Base-by-base conservation (phyloP, 2,888 invertebrate species). In the Cancer borealis region DNA sequence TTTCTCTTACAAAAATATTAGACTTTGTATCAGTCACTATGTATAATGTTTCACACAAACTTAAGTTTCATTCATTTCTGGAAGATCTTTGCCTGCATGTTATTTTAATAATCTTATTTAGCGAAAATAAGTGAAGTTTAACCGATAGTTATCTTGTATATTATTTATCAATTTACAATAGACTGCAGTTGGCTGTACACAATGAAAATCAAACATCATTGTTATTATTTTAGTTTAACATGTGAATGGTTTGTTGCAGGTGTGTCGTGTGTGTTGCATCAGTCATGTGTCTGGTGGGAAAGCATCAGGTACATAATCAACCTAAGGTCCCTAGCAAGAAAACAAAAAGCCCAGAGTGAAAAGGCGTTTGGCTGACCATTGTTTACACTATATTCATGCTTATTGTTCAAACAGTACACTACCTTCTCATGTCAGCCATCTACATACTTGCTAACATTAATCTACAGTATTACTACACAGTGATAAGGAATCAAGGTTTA, bases 291-390 rank as follows among this genome's bases (percentile, higher is more conserved):
- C 84, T 84, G 84, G 30, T 84, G 84, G 84, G 84, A 73, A 92
- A 90, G 88, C 30, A 92, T 94, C 94, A 94, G 94, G 94, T 94
- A 94, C 94, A 94, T 88, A 94, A 94, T 92, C 26, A 92, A 90
- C 54, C 88, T 54, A 94, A 89, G 92, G 73, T 90, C 73, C 84
- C 87, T 90, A 79, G 92, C 88, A 92, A 39, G 84, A 89, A 79
- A 89, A 54, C 8, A 45, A 60, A 79, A 88, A 88, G 92, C 92
- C 92, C 94, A 94, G 92, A 94, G 92, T 88, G 54, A 92, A 92
- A 92, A 94, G 94, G 94, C 94, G 84, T 89, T 12, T 45, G 94
- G 92, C 92, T 90, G 94, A 92, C 89, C 84, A 54, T 91, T 79
- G 45, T 60, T 47, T 92, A 84, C 39, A 92, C 39, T 39, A 94